Percentiles rank a stretch among this genome's conserved stretches.
Conservation (phyloP, 2,888 invertebrate species). For the Drosophila anceps region DNA sequence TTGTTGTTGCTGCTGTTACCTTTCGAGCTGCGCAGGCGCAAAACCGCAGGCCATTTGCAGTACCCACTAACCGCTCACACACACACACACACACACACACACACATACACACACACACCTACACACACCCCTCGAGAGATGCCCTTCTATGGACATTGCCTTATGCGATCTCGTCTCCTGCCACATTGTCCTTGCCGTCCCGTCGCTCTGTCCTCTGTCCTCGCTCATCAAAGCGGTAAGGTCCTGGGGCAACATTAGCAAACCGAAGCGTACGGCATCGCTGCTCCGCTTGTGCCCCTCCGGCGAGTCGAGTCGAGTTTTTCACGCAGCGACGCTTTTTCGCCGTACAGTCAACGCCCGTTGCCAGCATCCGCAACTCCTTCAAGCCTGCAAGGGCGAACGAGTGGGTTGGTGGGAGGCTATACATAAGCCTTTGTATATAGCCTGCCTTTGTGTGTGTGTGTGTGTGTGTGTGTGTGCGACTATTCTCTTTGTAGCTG, state of each 20-base stretch:
- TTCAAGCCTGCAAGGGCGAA: constrained; percentile 50
- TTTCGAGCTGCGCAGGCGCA: constrained; percentile 71
- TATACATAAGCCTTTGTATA: constrained; percentile 70
- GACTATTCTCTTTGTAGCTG: constrained; percentile 50
- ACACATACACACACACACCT: not conserved
- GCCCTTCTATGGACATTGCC: constrained; percentile 33
- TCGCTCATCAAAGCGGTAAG: constrained; percentile 79
- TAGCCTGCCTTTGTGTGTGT: constrained; percentile 29
- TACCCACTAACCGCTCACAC: constrained; percentile 42
- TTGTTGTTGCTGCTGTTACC: constrained; percentile 19
- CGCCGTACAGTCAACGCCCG: constrained; percentile 61
- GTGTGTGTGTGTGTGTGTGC: constrained; percentile 29
- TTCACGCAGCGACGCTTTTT: constrained; percentile 80
- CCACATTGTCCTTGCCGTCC: constrained; percentile 47
- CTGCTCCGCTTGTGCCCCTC: constrained; percentile 43
- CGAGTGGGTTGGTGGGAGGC: not conserved
- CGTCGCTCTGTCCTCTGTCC: constrained; percentile 39
- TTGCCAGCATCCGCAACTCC: constrained; percentile 70
- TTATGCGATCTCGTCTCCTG: constrained; percentile 58
- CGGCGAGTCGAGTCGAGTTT: constrained; percentile 60
- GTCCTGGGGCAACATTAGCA: constrained; percentile 77
- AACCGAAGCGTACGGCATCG: constrained; percentile 74
- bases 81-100: constrained; percentile 19
- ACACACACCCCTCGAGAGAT: constrained; percentile 6
- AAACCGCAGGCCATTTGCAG: constrained; percentile 66